Evolutionary conservation across 2,113 vertebrate genomes (phyloP), one percentile per base, ranked within the genome.

Genomic region (Ascaphus truei): DNA sequence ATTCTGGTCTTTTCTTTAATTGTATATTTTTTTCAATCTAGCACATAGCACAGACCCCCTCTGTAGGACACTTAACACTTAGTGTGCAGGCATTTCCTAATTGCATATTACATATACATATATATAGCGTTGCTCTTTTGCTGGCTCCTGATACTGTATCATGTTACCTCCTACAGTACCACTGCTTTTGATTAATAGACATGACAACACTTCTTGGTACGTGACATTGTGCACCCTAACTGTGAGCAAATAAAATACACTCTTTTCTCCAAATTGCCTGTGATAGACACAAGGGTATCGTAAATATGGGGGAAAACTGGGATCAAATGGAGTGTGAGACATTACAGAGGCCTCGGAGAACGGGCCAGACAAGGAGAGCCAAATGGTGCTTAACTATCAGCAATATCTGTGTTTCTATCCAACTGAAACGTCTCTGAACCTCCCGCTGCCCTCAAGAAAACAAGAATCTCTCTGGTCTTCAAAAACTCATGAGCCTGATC

Each of bases 401-500:
- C 53, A 20, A 20, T 57, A 57, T 30, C 41, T 26, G 3, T 37
- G 47, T 41, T 52, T 52, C 67, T 71, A 52, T 51, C 33, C 27
- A 60, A 16, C 48, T 36, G 16, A 29, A 20, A 60, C 39, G 34
- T 41, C 45, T 71, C 56, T 31, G 47, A 71, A 71, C 43, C 45
- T 71, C 48, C 33, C 47, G 41, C 67, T 52, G 57, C 57, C 67
- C 67, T n/a, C 25, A 37, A 71, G 67, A 52, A 61, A 61, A 61
- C 7, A 20, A 29, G 45, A 16, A 45, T 61, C 34, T 39, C 52
- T 71, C 67, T 61, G 45, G 45, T 71, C 33, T 71, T 61, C 67
- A 61, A 50, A 52, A 71, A 71, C 67, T 57, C 56, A 60, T 52
- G 57, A 71, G 67, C 57, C 52, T 61, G 67, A 71, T 71, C 67